A percentile compares a stretch with the other conserved stretches of the same genome.
Evolutionary conservation across 2,113 vertebrate species (phyloP).

Genomic region (Pipa parva): DNA sequence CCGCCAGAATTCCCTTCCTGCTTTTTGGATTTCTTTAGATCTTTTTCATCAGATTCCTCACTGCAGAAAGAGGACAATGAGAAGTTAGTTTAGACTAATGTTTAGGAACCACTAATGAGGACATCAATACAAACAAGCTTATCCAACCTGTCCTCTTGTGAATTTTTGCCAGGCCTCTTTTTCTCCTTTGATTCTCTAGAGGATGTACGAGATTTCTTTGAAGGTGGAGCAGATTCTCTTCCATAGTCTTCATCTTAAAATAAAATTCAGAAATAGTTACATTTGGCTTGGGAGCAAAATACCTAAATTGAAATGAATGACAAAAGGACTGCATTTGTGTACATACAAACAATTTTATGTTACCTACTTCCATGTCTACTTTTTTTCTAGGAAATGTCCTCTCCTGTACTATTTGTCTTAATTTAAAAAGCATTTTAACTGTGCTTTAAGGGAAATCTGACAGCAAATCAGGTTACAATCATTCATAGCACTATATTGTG

Average conservation of each 20-base stretch:
- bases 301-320: too few species aligned
- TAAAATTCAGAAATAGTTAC: not conserved
- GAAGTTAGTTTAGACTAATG: not conserved
- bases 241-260: conserved; percentile 88
- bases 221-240: conserved; percentile 77
- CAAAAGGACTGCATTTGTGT: too few species aligned
- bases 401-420: too few species aligned
- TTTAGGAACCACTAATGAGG: not conserved
- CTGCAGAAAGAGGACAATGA: conserved; percentile 56
- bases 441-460: too few species aligned
- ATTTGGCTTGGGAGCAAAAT: too few species aligned
- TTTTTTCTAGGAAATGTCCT: too few species aligned
- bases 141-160: conserved; percentile 90
- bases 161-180: conserved; percentile 87
- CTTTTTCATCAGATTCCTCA: conserved; percentile 95
- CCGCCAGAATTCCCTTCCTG: conserved; percentile 88
- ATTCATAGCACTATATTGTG: too few species aligned
- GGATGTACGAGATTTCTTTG: conserved; percentile 88
- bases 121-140: not conserved
- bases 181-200: conserved; percentile 92
- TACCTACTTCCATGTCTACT: too few species aligned
- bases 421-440: too few species aligned
- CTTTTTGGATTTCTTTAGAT: conserved; percentile 84
- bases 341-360: too few species aligned
- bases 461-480: too few species aligned